Conservation (phyloP, 2,888 invertebrate genomes). For the Elegia similella region DNA sequence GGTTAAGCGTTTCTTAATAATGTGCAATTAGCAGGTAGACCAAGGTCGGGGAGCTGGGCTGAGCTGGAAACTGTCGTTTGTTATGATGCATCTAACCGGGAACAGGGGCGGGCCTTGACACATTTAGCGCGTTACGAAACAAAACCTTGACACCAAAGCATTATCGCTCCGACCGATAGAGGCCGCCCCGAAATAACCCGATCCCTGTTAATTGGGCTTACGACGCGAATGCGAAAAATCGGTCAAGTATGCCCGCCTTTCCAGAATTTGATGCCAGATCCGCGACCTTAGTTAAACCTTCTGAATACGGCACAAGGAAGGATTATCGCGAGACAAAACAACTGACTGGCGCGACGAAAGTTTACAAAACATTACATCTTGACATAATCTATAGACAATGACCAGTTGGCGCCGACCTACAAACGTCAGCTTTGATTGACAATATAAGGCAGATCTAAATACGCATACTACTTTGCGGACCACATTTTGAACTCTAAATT, state of each 20-base stretch:
- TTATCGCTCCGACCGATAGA: slow-evolving; percentile 72
- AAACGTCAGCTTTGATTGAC: slow-evolving; percentile 31
- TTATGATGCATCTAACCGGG: slow-evolving; percentile 39
- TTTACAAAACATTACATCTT: slow-evolving; percentile 64
- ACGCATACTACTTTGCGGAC: not conserved
- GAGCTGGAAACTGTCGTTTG: slow-evolving; percentile 34
- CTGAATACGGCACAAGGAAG: slow-evolving; percentile 38
- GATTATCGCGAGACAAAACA: slow-evolving; percentile 52
- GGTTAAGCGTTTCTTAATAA: slow-evolving; percentile 78
- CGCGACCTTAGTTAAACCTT: slow-evolving; percentile 43
- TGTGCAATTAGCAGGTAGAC: slow-evolving; percentile 64
- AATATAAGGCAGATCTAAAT: slow-evolving; percentile 10
- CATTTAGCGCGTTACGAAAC: slow-evolving; percentile 66
- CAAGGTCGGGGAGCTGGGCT: slow-evolving; percentile 59
- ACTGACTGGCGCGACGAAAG: slow-evolving; percentile 40
- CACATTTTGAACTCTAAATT: slow-evolving; percentile 17
- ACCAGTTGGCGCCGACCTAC: slow-evolving; percentile 54
- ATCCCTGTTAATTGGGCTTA: slow-evolving; percentile 60
- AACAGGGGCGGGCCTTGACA: slow-evolving; percentile 67
- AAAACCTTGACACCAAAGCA: slow-evolving; percentile 74
- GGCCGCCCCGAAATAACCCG: slow-evolving; percentile 70
- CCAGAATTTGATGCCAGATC: slow-evolving; percentile 51
- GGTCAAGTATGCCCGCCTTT: slow-evolving; percentile 66
- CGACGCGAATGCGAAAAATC: slow-evolving; percentile 60
- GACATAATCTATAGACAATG: slow-evolving; percentile 61